Evolutionary conservation across 2,888 invertebrate species (phyloP).

Genomic region (Osmoderma eremita): DNA sequence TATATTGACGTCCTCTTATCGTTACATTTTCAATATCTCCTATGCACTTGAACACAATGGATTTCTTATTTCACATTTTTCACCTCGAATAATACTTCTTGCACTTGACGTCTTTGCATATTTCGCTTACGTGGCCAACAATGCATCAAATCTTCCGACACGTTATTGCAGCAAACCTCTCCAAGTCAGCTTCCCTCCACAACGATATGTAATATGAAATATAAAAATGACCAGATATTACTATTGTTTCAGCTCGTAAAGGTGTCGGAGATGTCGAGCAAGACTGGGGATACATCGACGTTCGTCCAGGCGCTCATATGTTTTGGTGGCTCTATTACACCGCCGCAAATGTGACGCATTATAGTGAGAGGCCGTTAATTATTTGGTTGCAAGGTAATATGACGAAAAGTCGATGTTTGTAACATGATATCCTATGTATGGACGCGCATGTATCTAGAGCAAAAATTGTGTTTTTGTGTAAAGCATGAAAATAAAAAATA

Average conservation of each 20-base stretch:
- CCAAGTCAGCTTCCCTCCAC: background rate
- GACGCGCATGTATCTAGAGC: no score
- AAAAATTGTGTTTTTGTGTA: no score
- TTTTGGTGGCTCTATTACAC: constrained; percentile 87
- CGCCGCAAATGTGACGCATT: constrained; percentile 68
- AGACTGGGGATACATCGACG: constrained; percentile 79
- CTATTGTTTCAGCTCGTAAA: constrained; percentile 51
- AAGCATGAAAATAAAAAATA: no score
- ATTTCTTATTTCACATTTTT: no score
- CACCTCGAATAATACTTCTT: no score
- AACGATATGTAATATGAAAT: constrained; percentile 10
- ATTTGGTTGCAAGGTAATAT: constrained; percentile 81
- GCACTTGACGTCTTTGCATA: no score
- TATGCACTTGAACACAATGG: no score
- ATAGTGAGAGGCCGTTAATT: constrained; percentile 75
- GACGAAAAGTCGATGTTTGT: background rate
- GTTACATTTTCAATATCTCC: no score
- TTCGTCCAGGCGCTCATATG: constrained; percentile 80
- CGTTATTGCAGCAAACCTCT: constrained; percentile 13
- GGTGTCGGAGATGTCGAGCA: constrained; percentile 72
- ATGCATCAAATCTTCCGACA: constrained; percentile 14
- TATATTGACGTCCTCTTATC: no score
- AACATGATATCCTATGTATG: no score
- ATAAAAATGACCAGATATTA: constrained; percentile 24
- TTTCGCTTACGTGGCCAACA: no score